Conservation (phyloP, 2,888 invertebrate species). For the Harpagoxenus sublaevis region DNA sequence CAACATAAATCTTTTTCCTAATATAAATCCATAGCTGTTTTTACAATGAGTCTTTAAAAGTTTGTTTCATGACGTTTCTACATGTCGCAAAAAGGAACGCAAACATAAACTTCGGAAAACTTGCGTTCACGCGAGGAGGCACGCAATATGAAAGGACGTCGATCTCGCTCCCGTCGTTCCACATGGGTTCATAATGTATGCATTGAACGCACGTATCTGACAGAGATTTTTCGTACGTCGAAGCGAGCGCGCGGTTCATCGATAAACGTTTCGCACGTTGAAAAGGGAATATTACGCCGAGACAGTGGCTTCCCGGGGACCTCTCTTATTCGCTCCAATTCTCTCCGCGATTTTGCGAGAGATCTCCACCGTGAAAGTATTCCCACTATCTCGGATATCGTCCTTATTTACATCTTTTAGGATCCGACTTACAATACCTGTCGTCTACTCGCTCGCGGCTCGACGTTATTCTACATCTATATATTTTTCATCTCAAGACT, state of each 20-base stretch:
- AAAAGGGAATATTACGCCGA: conserved; percentile 49
- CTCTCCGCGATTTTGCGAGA: conserved; percentile 23
- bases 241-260: conserved; percentile 36
- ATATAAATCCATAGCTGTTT: neutral
- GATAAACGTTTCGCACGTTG: conserved; percentile 52
- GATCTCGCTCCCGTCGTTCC: neutral
- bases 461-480: conserved; percentile 45
- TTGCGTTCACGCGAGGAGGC: conserved; percentile 1
- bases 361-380: conserved; percentile 40
- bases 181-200: conserved; percentile 30
- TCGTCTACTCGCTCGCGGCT: neutral
- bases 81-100: neutral
- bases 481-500: conserved; percentile 38
- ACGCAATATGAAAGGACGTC: conserved; percentile 27
- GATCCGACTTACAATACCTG: conserved; percentile 40
- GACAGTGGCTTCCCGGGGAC: conserved; percentile 42
- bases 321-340: conserved; percentile 42
- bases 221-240: conserved; percentile 39
- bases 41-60: neutral
- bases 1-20: neutral
- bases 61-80: neutral
- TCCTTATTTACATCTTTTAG: conserved; percentile 57
- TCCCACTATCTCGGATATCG: conserved; percentile 52
- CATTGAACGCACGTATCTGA: conserved; percentile 33
- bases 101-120: neutral